A percentile compares a stretch with the other conserved stretches of the same genome.
Conservation (phyloP, 2,797 vertebrate genomes). For the Ceyx erithaca region DNA sequence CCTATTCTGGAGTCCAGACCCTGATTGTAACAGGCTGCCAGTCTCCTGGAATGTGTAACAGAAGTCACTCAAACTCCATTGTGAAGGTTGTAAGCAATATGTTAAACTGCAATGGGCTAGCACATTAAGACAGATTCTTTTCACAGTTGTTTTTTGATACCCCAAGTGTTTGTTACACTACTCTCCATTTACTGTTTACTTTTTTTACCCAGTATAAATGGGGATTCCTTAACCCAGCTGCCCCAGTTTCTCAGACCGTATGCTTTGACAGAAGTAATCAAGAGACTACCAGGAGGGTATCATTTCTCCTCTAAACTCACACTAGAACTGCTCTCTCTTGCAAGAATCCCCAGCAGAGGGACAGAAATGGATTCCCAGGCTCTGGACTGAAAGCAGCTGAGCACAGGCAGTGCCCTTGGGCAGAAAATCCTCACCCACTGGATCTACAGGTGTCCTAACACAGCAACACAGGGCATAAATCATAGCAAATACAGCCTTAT, state of each 20-base stretch:
- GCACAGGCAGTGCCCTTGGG: not conserved
- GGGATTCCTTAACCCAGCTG: constrained; percentile 80
- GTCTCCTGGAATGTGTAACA: constrained; percentile 86
- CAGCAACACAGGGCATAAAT: not conserved
- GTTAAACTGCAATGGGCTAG: constrained; percentile 84
- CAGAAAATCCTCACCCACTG: not conserved
- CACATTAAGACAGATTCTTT: constrained; percentile 86
- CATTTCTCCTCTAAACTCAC: constrained; percentile 36
- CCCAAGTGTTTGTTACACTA: constrained; percentile 85
- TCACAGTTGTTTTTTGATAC: constrained; percentile 85
- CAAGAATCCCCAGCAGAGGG: constrained; percentile 21
- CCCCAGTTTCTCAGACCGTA: constrained; percentile 73
- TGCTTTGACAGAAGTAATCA: constrained; percentile 58
- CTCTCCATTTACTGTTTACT: constrained; percentile 86
- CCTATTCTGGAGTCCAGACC: constrained; percentile 79
- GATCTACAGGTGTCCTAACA: not conserved
- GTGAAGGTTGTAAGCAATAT: constrained; percentile 89
- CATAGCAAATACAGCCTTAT: not conserved
- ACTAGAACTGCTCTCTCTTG: not conserved
- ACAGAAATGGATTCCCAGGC: not conserved
- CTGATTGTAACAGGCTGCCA: constrained; percentile 87
- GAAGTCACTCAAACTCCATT: constrained; percentile 84
- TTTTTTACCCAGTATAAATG: constrained; percentile 77
- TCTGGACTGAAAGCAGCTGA: not conserved
- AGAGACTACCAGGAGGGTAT: constrained; percentile 23